A percentile compares a stretch with the other conserved stretches of the same genome.
These are phyloP conservation scores for Lophotriccus pileatus DNA, from an alignment of 2,797 vertebrate genomes.

Conservation along the genomic window DNA sequence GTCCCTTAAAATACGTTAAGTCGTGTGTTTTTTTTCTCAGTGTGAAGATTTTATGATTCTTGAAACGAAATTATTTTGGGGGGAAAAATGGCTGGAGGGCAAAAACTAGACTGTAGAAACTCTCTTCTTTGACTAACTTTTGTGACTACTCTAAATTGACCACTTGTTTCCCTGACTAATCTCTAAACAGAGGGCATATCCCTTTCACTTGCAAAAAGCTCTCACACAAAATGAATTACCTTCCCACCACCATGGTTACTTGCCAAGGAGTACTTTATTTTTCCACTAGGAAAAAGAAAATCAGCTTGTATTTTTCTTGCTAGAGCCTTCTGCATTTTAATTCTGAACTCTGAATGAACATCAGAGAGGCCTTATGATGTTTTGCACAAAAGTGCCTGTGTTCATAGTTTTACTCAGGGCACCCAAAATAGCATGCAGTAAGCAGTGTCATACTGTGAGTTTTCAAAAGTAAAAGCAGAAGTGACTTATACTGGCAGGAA, in stretches of 20 bases:
- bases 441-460: conserved; percentile 69
- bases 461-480: conserved; percentile 67
- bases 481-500: conserved; percentile 47
- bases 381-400: conserved; percentile 90
- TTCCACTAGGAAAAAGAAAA: conserved; percentile 75
- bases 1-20: background rate
- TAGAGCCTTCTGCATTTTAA: conserved; percentile 83
- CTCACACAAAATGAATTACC: conserved; percentile 74
- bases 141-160: conserved; percentile 57
- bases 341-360: conserved; percentile 82
- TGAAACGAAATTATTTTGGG: background rate
- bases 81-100: background rate
- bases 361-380: conserved; percentile 78
- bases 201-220: conserved; percentile 72
- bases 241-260: conserved; percentile 62
- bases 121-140: conserved; percentile 59
- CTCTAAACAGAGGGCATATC: conserved; percentile 72
- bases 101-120: background rate
- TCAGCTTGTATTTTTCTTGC: conserved; percentile 78
- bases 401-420: conserved; percentile 82
- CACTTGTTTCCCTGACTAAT: conserved; percentile 69
- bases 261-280: conserved; percentile 75
- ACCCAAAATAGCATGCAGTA: conserved; percentile 76
- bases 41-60: background rate
- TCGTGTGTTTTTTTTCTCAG: background rate